Base-by-base conservation (phyloP, 2,888 invertebrate species). In the Portevinia maculata region DNA sequence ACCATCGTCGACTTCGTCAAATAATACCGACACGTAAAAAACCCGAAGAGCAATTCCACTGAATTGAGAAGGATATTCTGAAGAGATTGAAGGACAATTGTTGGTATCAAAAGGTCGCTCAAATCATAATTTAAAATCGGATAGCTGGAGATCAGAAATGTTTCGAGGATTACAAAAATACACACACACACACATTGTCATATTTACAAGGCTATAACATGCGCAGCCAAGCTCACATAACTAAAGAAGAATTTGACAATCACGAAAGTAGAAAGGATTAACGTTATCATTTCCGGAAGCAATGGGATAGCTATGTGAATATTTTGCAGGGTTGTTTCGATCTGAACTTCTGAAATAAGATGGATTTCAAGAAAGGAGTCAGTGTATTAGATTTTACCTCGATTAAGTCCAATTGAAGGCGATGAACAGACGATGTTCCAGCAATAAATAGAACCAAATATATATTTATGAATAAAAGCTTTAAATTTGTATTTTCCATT, bases 171-270 rank as follows among this genome's bases (percentile, higher is more conserved):
- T 21, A 8, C 11, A 9, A 7, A 17, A n/a, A n/a, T n/a, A n/a
- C n/a, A n/a, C n/a, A n/a, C n/a, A 8, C 4, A 17, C 1, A 4
- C 1, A n/a, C n/a, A 11, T n/a, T 0, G 7, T 3, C 13, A 34
- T 7, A 87, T 89, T 87, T 73, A 90, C 90, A 90, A 86, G 13
- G 90, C 90, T 48, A 89, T 85, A 5, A 89, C 85, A 48, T 88
- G 87, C n/a, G 89, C 86, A 1, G 86, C 88, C 11, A 90, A 69
- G 7, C 87, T 87, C 1, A 88, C 6, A 50, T 89, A 89, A 19
- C 87, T 87, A 4, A 87, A 39, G 1, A 86, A 2, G 46, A 89
- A 90, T 32, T 90, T 88, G 3, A 86, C 57, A 5, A 89, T 62
- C 9, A 89, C 84, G 24, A 88, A 73, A 11, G 86, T 53, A 1